Evolutionary conservation across 1,140 invertebrate genomes (phyloP).

Genomic region (Drosophila athabasca): DNA sequence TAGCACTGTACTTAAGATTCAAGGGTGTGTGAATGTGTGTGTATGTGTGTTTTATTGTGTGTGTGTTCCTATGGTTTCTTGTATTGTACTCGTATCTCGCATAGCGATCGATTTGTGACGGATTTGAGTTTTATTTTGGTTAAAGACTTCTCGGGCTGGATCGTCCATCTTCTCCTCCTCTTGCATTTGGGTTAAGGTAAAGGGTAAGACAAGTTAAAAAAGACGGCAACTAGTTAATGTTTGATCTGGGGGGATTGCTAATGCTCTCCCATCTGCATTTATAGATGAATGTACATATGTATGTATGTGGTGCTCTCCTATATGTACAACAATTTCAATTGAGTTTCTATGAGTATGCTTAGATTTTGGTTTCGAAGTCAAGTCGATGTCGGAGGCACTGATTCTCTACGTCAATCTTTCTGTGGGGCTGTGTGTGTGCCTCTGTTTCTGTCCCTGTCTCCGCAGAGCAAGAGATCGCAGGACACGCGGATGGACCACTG

Average conservation of each 20-base stretch:
- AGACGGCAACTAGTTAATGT: constrained; percentile 58
- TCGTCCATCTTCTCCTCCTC: neutral
- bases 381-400: constrained; percentile 79
- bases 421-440: constrained; percentile 1
- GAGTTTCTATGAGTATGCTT: constrained; percentile 43
- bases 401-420: constrained; percentile 57
- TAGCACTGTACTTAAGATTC: constrained; percentile 62
- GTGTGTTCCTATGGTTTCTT: constrained; percentile 23
- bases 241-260: constrained; percentile 49
- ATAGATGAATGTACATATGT: too few species aligned
- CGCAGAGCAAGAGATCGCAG: too few species aligned
- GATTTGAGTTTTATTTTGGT: constrained; percentile 51
- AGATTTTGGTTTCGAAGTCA: constrained; percentile 55
- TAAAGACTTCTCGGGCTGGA: constrained; percentile 16
- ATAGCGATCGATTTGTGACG: too few species aligned
- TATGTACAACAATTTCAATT: constrained; percentile 29
- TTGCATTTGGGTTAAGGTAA: constrained; percentile 12
- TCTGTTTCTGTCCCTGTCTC: too few species aligned
- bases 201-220: constrained; percentile 67
- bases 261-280: constrained; percentile 1
- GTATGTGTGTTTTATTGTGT: constrained; percentile 27
- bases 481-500: too few species aligned
- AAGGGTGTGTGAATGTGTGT: constrained; percentile 55
- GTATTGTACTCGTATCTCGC: too few species aligned
- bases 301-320: constrained; percentile 1